Base-by-base conservation (phyloP, 2,797 vertebrate genomes). In the Cirrhinus mrigala region DNA sequence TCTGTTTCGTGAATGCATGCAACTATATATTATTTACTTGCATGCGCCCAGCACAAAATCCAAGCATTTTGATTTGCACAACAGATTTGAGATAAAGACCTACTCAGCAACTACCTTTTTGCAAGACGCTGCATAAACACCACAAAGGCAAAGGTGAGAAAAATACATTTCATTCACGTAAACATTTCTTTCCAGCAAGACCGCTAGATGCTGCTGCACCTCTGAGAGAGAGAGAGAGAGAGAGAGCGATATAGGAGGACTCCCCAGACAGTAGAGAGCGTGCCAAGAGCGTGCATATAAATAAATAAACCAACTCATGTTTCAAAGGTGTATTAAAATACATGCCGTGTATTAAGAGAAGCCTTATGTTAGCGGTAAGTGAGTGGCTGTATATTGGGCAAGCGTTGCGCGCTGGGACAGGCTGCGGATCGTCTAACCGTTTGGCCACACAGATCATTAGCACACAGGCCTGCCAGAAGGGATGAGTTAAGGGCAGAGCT, bases 241-340 rank as follows among this genome's bases (percentile, higher is more conserved):
- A 62, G 75, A 83, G 77, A 83, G 24, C 77, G 52, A 76, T n/a
- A 81, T 2, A 85, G 37, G 70, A 10, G 66, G 33, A 62, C 22
- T n/a, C 54, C 54, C 18, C 48, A 68, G 71, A 76, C 24, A 29
- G 56, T 24, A 44, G 46, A 60, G 75, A 71, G 46, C 1, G 68
- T 83, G 66, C 56, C 85, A 74, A 68, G 62, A 66, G 68, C 2
- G 6, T 4, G 14, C 37, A 81, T 75, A 79, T 86, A 83, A 82
- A 87, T 86, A 86, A 84, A 84, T 87, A 86, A 87, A 70, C 62
- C 82, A 22, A 74, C 85, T 88, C 82, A 22, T 70, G 82, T 86
- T 88, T 86, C 88, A 85, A 66, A 81, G 79, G n/a, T 86, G 80
- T 81, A 81, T 89, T 88, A 85, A 86, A 87, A 89, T 82, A 85